These are phyloP conservation scores for Hofmannophila pseudospretella DNA, from an alignment of 2,888 invertebrate genomes.

Conservation along the genomic window DNA sequence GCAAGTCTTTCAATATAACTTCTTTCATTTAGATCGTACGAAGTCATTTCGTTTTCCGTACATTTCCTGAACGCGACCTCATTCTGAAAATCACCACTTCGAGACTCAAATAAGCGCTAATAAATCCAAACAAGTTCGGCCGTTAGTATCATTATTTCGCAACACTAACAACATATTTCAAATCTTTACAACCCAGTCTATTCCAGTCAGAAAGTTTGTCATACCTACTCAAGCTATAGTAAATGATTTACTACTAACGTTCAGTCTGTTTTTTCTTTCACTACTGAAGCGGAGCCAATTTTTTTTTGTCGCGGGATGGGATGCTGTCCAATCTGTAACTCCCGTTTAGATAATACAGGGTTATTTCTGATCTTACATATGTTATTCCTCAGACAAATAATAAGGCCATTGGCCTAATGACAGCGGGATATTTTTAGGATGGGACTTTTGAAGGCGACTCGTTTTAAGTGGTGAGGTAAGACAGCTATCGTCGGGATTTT, in stretches of 20 bases:
- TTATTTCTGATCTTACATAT: constrained; percentile 72
- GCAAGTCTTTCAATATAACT: too few species aligned
- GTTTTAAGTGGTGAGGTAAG: constrained; percentile 40
- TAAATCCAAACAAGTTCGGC: constrained; percentile 7
- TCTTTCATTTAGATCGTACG: too few species aligned
- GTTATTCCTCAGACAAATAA: constrained; percentile 72
- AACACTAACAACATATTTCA: constrained; percentile 9
- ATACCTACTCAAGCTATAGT: constrained; percentile 47
- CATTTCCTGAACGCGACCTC: too few species aligned
- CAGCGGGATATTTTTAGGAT: constrained; percentile 42
- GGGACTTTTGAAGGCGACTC: constrained; percentile 55
- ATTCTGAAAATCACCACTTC: too few species aligned
- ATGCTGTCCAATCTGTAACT: constrained; percentile 38
- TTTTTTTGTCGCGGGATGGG: constrained; percentile 47
- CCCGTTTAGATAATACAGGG: constrained; percentile 70
- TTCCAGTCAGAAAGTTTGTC: constrained; percentile 28
- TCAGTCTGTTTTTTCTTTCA: constrained; percentile 34
- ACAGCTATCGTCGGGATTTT: constrained; percentile 26
- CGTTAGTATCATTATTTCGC: constrained; percentile 11
- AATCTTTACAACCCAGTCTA: neutral
- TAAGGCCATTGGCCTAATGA: constrained; percentile 77
- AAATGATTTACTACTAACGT: constrained; percentile 49
- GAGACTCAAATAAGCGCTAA: neutral
- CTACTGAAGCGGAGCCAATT: constrained; percentile 58
- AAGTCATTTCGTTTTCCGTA: too few species aligned